Conservation (phyloP, 2,797 vertebrate genomes). For the Sebastes minor region DNA sequence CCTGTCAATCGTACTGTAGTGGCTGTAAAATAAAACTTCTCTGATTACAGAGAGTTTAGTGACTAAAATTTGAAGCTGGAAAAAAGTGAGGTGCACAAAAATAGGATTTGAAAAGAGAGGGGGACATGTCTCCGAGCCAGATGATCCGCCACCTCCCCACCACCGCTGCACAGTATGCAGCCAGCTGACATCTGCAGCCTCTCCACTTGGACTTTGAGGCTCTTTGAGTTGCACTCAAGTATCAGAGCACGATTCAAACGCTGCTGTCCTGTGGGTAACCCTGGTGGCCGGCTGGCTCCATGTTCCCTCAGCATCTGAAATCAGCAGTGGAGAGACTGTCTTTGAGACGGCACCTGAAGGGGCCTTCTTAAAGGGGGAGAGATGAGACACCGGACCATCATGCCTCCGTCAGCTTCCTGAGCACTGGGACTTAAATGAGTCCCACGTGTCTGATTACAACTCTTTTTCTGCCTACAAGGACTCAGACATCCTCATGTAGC, state of each 20-base stretch:
- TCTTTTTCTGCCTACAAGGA: background rate
- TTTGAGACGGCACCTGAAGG: constrained; percentile 18
- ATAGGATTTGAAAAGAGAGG: background rate
- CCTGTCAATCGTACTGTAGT: background rate
- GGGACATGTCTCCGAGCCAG: background rate
- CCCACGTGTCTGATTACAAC: constrained; percentile 12
- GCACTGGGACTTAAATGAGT: constrained; percentile 18
- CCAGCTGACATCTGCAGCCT: background rate
- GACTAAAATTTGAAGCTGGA: background rate
- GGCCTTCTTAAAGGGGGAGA: constrained; percentile 3
- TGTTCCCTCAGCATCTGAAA: constrained; percentile 45
- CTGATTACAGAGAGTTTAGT: background rate
- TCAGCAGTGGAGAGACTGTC: constrained; percentile 23
- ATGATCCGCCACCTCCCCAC: background rate
- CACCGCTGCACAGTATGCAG: background rate
- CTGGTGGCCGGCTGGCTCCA: constrained; percentile 1
- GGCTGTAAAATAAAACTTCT: background rate
- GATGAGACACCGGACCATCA: constrained; percentile 8
- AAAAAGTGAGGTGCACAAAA: background rate
- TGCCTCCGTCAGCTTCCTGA: background rate
- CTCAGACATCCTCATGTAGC: constrained; percentile 1
- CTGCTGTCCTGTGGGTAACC: constrained; percentile 15
- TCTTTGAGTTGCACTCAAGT: constrained; percentile 10
- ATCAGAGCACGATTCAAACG: constrained; percentile 16
- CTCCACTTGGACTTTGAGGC: background rate